Conservation (phyloP, 2,888 invertebrate species). For the Oligia strigilis region DNA sequence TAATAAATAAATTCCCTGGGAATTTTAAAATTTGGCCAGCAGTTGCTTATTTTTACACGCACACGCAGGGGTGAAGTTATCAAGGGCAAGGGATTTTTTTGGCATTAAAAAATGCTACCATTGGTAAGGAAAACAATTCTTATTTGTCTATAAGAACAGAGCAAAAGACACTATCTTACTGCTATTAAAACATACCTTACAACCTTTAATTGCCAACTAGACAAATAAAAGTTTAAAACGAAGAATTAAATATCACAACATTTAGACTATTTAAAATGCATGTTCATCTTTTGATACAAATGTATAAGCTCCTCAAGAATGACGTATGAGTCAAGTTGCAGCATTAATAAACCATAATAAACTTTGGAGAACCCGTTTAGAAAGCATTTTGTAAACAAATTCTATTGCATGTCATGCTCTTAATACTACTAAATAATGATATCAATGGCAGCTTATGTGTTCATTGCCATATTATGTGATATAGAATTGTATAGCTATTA, state of each 20-base stretch:
- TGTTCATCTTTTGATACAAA: not conserved
- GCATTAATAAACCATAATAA: slow-evolving; percentile 70
- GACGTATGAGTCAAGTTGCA: slow-evolving; percentile 62
- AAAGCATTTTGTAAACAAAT: slow-evolving; percentile 65
- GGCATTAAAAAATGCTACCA: not conserved
- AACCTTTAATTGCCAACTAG: not conserved
- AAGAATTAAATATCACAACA: not conserved
- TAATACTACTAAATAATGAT: slow-evolving; percentile 51
- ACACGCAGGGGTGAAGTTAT: slow-evolving; percentile 1
- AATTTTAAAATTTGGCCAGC: slow-evolving; percentile 27
- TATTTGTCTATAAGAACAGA: not conserved
- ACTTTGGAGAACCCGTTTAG: slow-evolving; percentile 67
- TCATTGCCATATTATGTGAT: slow-evolving; percentile 31
- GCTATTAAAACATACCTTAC: not conserved
- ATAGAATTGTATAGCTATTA: slow-evolving; percentile 39
- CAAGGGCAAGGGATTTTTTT: not conserved
- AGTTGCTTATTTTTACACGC: slow-evolving; percentile 36
- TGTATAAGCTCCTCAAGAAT: slow-evolving; percentile 46
- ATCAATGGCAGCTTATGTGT: slow-evolving; percentile 43
- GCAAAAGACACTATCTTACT: not conserved
- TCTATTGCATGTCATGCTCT: slow-evolving; percentile 52
- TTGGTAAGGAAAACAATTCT: not conserved
- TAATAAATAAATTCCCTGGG: not conserved
- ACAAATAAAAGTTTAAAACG: not conserved
- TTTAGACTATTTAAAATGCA: not conserved